Evolutionary conservation across 2,888 invertebrate genomes (phyloP).

Genomic region (Thumatha senex): DNA sequence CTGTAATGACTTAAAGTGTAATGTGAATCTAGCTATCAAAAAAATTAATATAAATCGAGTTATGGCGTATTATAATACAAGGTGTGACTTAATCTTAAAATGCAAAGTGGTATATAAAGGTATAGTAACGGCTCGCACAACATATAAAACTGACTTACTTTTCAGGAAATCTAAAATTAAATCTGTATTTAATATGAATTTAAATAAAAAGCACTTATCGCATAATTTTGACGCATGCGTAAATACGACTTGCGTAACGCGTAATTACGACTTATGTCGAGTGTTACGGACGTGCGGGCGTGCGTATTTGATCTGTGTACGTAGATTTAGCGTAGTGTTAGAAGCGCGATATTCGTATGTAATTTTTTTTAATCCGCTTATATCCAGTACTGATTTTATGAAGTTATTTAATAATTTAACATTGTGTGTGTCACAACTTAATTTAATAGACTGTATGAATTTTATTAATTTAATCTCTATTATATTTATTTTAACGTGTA

Average conservation of each 20-base stretch:
- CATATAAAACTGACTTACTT: conserved; percentile 9
- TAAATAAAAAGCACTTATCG: not conserved
- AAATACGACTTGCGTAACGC: conserved; percentile 9
- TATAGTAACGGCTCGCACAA: conserved; percentile 8
- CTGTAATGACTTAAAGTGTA: not conserved
- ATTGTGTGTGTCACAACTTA: conserved; percentile 46
- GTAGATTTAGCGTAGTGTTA: conserved; percentile 45
- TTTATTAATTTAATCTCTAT: conserved; percentile 46
- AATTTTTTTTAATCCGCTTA: conserved; percentile 56
- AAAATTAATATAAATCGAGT: not conserved
- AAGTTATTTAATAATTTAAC: conserved; percentile 41
- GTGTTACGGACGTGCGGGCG: conserved; percentile 31
- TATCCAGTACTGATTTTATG: conserved; percentile 66
- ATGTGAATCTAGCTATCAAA: conserved; percentile 12
- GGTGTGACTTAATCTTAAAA: conserved; percentile 1
- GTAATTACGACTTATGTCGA: conserved; percentile 21
- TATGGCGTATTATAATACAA: not conserved
- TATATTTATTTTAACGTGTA: conserved; percentile 48
- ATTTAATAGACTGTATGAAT: conserved; percentile 44
- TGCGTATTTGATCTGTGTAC: conserved; percentile 31
- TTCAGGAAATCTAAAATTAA: conserved; percentile 1
- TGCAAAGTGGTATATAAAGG: too few species aligned
- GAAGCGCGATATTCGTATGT: conserved; percentile 54
- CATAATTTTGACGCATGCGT: conserved; percentile 5
- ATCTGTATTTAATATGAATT: not conserved